These are phyloP conservation scores for Panthera leo DNA, from an alignment of 2,113 vertebrate genomes.

Conservation along the genomic window DNA sequence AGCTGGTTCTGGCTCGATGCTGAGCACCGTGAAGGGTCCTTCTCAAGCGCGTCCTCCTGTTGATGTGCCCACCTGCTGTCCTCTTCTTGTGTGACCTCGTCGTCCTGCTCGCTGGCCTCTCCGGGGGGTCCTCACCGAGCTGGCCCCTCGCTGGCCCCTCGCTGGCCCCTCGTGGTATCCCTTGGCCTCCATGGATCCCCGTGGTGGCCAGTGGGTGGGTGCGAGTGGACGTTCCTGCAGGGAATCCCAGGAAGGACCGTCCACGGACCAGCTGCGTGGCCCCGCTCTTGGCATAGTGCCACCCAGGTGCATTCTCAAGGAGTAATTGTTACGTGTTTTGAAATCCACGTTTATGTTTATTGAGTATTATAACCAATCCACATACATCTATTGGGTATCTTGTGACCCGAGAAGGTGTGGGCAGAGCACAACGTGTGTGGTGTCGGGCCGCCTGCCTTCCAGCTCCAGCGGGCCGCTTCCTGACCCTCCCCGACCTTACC, in stretches of 20 bases:
- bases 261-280: rapidly evolving
- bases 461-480: rapidly evolving
- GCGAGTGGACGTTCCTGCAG: rapidly evolving
- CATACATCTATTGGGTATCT: rapidly evolving
- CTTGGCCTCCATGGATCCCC: rapidly evolving
- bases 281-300: rapidly evolving
- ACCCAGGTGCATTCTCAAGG: background rate
- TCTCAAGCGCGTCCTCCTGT: rapidly evolving
- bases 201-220: rapidly evolving
- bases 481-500: rapidly evolving
- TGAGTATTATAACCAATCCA: background rate
- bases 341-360: background rate
- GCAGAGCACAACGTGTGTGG: rapidly evolving
- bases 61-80: rapidly evolving
- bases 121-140: rapidly evolving
- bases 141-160: rapidly evolving
- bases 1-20: rapidly evolving
- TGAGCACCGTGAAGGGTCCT: rapidly evolving
- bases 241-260: rapidly evolving
- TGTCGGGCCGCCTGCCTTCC: rapidly evolving
- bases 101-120: background rate
- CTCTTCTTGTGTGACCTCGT: background rate
- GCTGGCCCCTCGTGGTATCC: rapidly evolving
- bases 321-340: rapidly evolving
- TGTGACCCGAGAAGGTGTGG: too few species aligned